These are phyloP conservation scores for Centropus bengalensis DNA, from an alignment of 2,113 vertebrate genomes.

Conservation along the genomic window DNA sequence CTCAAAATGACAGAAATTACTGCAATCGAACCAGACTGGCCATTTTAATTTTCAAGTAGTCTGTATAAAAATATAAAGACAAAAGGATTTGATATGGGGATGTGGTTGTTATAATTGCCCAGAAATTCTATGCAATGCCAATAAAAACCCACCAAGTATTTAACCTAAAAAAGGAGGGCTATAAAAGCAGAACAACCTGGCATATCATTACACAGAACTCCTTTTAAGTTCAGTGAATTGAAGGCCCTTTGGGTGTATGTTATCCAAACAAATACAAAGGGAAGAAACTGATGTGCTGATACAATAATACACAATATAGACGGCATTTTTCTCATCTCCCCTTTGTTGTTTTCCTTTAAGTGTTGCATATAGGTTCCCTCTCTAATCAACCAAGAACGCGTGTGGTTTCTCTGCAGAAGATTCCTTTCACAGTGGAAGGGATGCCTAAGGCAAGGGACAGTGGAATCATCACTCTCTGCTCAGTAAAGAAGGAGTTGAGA, in stretches of 20 bases:
- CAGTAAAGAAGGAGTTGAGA: not conserved
- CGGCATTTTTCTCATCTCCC: not conserved
- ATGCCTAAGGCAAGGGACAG: not conserved
- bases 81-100: not conserved
- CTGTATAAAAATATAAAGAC: not conserved
- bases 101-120: not conserved
- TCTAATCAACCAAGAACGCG: not conserved
- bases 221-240: not conserved
- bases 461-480: not conserved
- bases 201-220: not conserved
- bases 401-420: not conserved
- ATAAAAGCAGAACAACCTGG: not conserved
- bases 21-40: not conserved
- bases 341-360: not conserved
- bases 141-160: not conserved
- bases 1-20: not conserved
- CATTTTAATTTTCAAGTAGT: not conserved
- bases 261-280: not conserved
- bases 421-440: not conserved
- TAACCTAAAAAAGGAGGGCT: not conserved
- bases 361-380: accelerated
- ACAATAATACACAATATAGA: not conserved
- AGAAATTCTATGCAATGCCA: not conserved
- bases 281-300: not conserved
- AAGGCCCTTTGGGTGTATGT: not conserved